Evolutionary conservation across 2,888 invertebrate species (phyloP), one percentile per base, ranked within the genome.

Genomic region (Psococerastis gibbosa): DNA sequence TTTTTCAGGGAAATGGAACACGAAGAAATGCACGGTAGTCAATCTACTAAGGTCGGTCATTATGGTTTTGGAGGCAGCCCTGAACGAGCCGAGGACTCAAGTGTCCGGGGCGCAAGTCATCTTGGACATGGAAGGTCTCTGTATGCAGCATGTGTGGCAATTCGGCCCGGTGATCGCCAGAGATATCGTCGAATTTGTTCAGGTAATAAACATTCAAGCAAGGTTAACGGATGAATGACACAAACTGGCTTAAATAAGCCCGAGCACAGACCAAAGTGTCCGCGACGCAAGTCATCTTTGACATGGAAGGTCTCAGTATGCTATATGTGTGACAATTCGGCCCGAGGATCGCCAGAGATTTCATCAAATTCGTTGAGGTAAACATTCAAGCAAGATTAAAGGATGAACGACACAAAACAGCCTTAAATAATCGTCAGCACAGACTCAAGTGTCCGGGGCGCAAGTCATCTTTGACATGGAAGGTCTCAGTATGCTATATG

Each of bases 391-490:
- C n/a, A n/a, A n/a, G n/a, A n/a, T n/a, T n/a, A n/a, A n/a, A n/a
- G n/a, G n/a, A n/a, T n/a, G n/a, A n/a, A n/a, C n/a, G n/a, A n/a
- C n/a, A n/a, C n/a, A n/a, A n/a, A n/a, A n/a, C n/a, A n/a, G n/a
- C n/a, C n/a, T n/a, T n/a, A n/a, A n/a, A n/a, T n/a, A n/a, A n/a
- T n/a, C n/a, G n/a, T n/a, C n/a, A n/a, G n/a, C n/a, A n/a, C n/a
- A n/a, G 57, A 72, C 64, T 1, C 63, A 64, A 48, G 73, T 80
- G 34, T 72, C 76, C 51, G 84, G 84, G 0, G 80, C 78, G 1
- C 69, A 82, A 8, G 81, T 85, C 32, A 74, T 85, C 50, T 81
- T 85, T 56, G 85, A 85, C 57, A 82, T 85, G 81, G 80, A 83
- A 48, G 85, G 85, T 0, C 68, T 87, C 1, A 75, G 76, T 33